These are phyloP conservation scores for Whitmania pigra DNA, from an alignment of 1,140 invertebrate species.

Conservation along the genomic window DNA sequence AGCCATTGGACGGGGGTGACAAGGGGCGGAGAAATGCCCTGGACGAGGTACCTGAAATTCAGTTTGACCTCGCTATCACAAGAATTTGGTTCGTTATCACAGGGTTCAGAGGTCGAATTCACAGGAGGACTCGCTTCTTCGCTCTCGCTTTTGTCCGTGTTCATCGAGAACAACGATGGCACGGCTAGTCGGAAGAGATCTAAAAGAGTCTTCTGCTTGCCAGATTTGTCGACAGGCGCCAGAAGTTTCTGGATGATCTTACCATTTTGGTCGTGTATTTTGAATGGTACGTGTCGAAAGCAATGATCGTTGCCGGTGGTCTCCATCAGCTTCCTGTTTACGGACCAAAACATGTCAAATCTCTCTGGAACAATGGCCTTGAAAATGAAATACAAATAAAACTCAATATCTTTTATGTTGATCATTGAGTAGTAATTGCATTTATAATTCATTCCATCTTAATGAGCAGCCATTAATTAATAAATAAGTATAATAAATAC, in stretches of 20 bases:
- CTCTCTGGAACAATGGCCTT: conserved; percentile 56
- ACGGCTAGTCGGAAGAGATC: conserved; percentile 40
- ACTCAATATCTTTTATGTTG: too few species aligned
- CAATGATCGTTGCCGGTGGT: conserved; percentile 49
- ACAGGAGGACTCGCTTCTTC: neutral
- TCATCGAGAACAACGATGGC: neutral
- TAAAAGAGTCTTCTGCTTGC: conserved; percentile 57
- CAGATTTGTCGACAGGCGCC: conserved; percentile 58
- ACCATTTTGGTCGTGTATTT: conserved; percentile 54
- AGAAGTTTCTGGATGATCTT: conserved; percentile 57
- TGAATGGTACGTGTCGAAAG: conserved; percentile 83
- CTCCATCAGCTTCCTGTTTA: conserved; percentile 90
- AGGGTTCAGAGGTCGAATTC: neutral
- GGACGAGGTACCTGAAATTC: conserved; percentile 56
- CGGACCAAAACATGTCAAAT: conserved; percentile 97
- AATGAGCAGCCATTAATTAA: too few species aligned
- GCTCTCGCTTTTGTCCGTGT: neutral
- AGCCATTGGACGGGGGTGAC: conserved; percentile 93
- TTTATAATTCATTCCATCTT: too few species aligned
- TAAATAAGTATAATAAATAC: too few species aligned
- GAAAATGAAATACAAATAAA: too few species aligned
- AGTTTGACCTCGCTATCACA: conserved; percentile 1
- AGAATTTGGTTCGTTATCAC: conserved; percentile 20
- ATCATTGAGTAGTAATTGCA: too few species aligned
- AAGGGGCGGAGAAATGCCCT: conserved; percentile 71